phyloP scores from a whole-genome alignment of 1,140 invertebrate genomes.

The Neodiprion fabricii region DNA sequence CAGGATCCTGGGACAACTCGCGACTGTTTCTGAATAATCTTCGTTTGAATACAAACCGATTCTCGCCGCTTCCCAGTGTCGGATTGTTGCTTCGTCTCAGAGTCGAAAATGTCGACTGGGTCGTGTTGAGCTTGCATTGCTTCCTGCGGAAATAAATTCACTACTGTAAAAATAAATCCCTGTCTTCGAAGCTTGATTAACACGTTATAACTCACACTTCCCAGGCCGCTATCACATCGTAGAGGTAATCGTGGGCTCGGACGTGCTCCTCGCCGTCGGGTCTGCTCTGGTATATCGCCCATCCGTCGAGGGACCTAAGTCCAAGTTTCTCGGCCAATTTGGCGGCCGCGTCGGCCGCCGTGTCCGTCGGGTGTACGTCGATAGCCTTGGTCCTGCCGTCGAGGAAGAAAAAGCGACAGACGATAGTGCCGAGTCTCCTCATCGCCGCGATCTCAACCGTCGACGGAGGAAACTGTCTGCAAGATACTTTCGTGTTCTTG shows the following conservation, averaged over 20 bases:
- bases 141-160: constrained; percentile 55
- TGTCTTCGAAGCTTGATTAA: not conserved
- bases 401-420: constrained; percentile 94
- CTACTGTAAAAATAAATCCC: not conserved
- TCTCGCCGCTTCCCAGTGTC: constrained; percentile 82
- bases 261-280: constrained; percentile 90
- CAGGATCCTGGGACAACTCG: constrained; percentile 94
- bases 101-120: constrained; percentile 64
- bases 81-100: constrained; percentile 63
- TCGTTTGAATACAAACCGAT: constrained; percentile 92
- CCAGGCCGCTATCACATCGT: constrained; percentile 94
- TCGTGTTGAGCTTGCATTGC: constrained; percentile 68
- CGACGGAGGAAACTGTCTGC: constrained; percentile 85
- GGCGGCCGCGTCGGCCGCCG: constrained; percentile 86
- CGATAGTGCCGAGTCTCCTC: constrained; percentile 88
- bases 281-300: constrained; percentile 90
- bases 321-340: constrained; percentile 90
- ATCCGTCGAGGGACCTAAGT: constrained; percentile 84
- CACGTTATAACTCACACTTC: constrained; percentile 74
- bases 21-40: constrained; percentile 86
- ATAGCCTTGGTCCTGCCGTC: constrained; percentile 95
- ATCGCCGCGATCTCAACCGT: constrained; percentile 95
- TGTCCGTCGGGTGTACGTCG: constrained; percentile 93
- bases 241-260: constrained; percentile 90
- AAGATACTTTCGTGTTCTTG: constrained; percentile 82